Evolutionary conservation across 2,113 vertebrate species (phyloP), one percentile per base, ranked within the genome.

Genomic region (Empidonax traillii): DNA sequence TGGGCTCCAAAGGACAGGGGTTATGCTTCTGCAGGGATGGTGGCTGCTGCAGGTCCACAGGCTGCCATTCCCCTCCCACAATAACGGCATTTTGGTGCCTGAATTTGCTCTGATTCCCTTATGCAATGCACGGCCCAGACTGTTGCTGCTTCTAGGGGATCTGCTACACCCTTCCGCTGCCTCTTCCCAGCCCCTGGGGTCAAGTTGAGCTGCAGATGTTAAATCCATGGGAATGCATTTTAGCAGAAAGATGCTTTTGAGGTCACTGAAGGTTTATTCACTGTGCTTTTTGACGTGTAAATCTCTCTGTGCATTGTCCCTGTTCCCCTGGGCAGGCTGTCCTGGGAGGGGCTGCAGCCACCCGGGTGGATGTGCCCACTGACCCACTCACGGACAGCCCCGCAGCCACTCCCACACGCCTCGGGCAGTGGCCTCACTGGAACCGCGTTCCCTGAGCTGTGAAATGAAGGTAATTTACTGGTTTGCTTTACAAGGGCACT

Each of bases 81-180:
- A 12, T 2, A 3, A 49, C 0, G 52, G 43, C n/a, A 28, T 65
- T 44, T 43, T 5, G 23, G 61, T 5, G 13, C 66, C 44, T 0
- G 24, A 22, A 15, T 33, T 13, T 37, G 37, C 17, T 37, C 58
- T 1, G 1, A 4, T 24, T 65, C 49, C 20, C 33, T 31, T 0
- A 2, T 0, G 2, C 59, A 9, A 61, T 0, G 16, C 52, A 0
- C 0, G 67, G 63, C 10, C 5, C 24, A 2, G 59, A 12, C 28
- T 10, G 66, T 4, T 5, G 24, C 25, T 51, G 7, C 53, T 49
- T 7, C 43, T 1, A 3, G 68, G 46, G 90, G 69, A 41, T 14
- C 28, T 14, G 6, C 23, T 2, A 1, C 21, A 6, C 14, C 2
- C 14, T 65, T 62, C 75, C n/a, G 1, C 0, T 3, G 49, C 55